Base-by-base conservation (phyloP, 2,113 vertebrate species). In the Neoarius graeffei region DNA sequence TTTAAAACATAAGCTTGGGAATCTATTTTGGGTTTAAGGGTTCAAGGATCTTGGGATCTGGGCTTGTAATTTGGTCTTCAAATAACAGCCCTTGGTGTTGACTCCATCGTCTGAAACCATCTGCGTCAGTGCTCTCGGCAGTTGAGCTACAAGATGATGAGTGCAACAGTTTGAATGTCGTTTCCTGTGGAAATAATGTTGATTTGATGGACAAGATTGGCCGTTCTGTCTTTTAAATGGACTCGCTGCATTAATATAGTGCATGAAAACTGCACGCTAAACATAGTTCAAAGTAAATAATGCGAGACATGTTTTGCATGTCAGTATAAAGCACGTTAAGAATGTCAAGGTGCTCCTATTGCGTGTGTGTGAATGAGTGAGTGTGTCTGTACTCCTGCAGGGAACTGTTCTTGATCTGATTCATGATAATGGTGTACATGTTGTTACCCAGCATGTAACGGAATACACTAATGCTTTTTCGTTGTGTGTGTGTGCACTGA, bases 371-470 rank as follows among this genome's bases (percentile, higher is more conserved):
- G 52, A 3, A 10, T 66, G 54, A 7, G 54, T 30, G 30, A 73
- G 54, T 57, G 27, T 50, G 20, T 82, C 57, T 66, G 48, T 67
- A 25, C 69, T 19, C 54, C 71, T 74, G 67, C 83, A 85, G 84
- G 17, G 52, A 73, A 23, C 84, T n/a, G 2, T 74, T 59, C 84
- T 15, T 69, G n/a, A 25, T 84, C 62, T 84, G 60, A 84, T 67
- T 60, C 42, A 54, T 69, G 62, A 69, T 84, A 54, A 67, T 85
- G 27, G 54, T 74, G 84, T 74, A 59, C 71, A 85, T 74, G 67
- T 35, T 54, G 10, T 27, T 74, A 30, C 84, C 59, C 69, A 76
- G 30, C 4, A 7, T 85, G 69, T 59, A n/a, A 57, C 57, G 10
- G n/a, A 48, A 85, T 62, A 76, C 19, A 3, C 15, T 74, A 57